Conservation (phyloP, 2,113 vertebrate species). For the Xenotilapia longispinis region DNA sequence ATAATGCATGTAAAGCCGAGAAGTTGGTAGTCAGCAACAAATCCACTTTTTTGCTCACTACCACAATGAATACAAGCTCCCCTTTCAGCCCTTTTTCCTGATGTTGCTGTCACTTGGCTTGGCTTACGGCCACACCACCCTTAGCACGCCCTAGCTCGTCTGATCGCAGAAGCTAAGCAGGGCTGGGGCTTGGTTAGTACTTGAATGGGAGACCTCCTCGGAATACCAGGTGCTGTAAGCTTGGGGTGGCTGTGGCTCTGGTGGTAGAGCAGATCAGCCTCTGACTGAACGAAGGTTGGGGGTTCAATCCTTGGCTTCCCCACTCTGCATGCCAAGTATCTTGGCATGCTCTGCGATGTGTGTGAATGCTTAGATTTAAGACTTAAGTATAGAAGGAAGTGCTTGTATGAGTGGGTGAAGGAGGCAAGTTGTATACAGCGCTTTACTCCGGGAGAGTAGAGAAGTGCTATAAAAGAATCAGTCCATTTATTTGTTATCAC, state of each 20-base stretch:
- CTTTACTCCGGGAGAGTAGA: no score
- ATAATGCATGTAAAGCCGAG: not conserved
- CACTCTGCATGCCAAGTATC: not conserved
- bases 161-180: not conserved
- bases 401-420: no score
- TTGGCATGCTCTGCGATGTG: not conserved
- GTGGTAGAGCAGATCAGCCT: not conserved
- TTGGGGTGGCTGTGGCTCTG: not conserved
- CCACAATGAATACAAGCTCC: not conserved
- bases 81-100: not conserved
- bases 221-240: not conserved
- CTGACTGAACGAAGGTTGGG: not conserved
- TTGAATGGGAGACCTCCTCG: not conserved
- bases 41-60: not conserved
- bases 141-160: rapidly evolving
- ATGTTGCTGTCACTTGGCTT: not conserved
- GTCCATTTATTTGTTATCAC: no score
- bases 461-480: no score
- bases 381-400: no score
- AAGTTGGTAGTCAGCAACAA: not conserved
- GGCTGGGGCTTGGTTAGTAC: not conserved
- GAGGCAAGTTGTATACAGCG: no score
- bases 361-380: no score
- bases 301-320: not conserved
- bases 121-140: not conserved